These are phyloP conservation scores for Indicator indicator DNA, from an alignment of 2,113 vertebrate genomes.

Conservation along the genomic window DNA sequence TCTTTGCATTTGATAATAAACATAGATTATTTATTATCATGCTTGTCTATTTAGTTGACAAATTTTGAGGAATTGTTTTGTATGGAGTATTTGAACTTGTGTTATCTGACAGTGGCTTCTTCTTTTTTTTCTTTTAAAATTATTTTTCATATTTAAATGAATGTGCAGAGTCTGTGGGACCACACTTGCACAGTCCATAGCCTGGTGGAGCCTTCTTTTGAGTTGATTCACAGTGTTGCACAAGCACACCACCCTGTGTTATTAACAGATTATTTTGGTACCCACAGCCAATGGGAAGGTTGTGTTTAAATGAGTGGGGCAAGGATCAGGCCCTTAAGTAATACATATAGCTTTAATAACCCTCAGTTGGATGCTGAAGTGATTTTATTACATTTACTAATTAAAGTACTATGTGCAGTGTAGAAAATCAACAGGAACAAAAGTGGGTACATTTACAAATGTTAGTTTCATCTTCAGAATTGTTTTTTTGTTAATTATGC, in stretches of 20 bases:
- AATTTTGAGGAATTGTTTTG: neutral
- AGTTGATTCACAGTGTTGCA: neutral
- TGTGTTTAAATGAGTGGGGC: neutral
- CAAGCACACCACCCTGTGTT: neutral
- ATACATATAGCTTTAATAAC: neutral
- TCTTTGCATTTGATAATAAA: constrained; percentile 20
- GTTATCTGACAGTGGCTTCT: neutral
- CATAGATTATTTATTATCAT: neutral
- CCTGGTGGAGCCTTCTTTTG: neutral
- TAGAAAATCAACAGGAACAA: constrained; percentile 47
- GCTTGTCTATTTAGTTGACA: neutral
- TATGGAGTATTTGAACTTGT: neutral
- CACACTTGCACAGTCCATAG: neutral
- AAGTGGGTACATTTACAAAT: neutral
- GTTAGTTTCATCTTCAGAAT: constrained; percentile 32
- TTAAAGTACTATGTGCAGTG: constrained; percentile 12
- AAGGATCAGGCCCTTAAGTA: constrained; percentile 33
- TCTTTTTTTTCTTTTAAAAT: neutral
- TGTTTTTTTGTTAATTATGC: constrained; percentile 23
- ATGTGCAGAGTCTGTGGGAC: neutral
- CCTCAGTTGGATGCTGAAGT: constrained; percentile 33
- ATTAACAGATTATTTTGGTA: neutral
- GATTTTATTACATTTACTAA: constrained; percentile 26
- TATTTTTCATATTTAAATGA: neutral
- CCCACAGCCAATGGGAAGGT: neutral